Base-by-base conservation (phyloP, 1,140 invertebrate species). In the Eciton burchellii region DNA sequence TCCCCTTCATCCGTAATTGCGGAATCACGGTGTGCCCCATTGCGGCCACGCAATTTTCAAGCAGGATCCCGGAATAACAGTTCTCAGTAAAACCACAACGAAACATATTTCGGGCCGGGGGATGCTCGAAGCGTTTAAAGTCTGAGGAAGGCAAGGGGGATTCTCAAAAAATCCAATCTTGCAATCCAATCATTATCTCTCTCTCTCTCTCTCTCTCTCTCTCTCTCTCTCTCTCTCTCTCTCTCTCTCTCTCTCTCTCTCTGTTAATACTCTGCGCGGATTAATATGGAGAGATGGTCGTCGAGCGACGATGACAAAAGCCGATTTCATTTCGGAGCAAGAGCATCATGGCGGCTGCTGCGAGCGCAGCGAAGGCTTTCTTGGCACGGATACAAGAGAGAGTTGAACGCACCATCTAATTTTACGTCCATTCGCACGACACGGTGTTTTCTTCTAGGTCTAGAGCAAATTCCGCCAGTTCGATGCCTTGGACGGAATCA, bases 321-420 rank as follows among this genome's bases (percentile, higher is more conserved):
- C 83, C 68, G 81, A 83, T 63, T 77, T 76, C 71, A 87, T 86
- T 89, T 89, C 83, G 79, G 71, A 90, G 88, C 77, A 83, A 66
- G 89, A 86, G 85, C 87, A 84, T 83, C 88, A 89, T 89, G 83
- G 70, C 60, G 86, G 72, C 83, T 88, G 72, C 47, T 41, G 86
- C 87, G 85, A 54, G 68, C 45, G 73, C 62, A 81, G 35, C 82
- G 73, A 82, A 86, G 77, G 70, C 47, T 41, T 84, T 89, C 82
- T 91, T 91, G 90, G 90, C 90, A 83, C 56, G 47, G 35, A 57
- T 86, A 86, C 88, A 89, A 45, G 68, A 84, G 68, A 84, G 83
- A 88, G 90, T 90, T 91, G 88, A 91, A 90, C 43, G 90, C 73
- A 90, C 90, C 81, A 70, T 91, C 88, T 91, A 91, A 90, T 90